phyloP scores from a whole-genome alignment of 2,113 vertebrate species.

The Conger conger region DNA sequence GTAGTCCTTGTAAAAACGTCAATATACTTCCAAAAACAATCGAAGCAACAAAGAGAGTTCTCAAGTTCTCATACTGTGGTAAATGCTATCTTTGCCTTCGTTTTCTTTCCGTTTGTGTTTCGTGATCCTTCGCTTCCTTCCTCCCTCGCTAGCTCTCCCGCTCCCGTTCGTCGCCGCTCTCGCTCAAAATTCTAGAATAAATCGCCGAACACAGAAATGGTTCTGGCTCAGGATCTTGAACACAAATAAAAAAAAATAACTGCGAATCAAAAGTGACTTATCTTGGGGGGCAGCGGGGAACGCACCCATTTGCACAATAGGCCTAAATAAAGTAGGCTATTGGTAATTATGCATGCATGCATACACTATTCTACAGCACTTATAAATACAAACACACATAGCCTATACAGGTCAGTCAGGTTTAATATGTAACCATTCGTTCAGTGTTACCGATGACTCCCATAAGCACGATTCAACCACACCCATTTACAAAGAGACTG shows the following conservation, averaged over 20 bases:
- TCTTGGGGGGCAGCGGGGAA: constrained; percentile 34
- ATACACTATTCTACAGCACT: neutral
- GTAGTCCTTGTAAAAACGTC: neutral
- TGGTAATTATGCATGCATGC: neutral
- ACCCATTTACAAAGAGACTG: constrained; percentile 60
- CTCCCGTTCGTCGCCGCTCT: constrained; percentile 40
- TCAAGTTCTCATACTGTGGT: constrained; percentile 4
- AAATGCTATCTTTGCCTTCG: constrained; percentile 41
- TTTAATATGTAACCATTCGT: constrained; percentile 48
- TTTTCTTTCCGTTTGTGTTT: constrained; percentile 54
- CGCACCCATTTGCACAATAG: constrained; percentile 37
- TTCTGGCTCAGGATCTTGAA: neutral
- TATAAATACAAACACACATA: neutral
- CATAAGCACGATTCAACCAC: constrained; percentile 62
- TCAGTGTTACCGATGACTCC: constrained; percentile 47
- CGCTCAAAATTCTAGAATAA: constrained; percentile 41
- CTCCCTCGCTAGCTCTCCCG: constrained; percentile 46
- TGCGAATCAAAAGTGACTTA: constrained; percentile 30
- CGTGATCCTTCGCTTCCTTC: constrained; percentile 65
- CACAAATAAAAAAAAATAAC: constrained; percentile 18
- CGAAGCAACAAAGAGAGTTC: constrained; percentile 14
- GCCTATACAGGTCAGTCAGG: neutral
- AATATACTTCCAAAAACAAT: neutral
- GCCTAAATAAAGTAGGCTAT: no score
- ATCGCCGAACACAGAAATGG: constrained; percentile 24